These are phyloP conservation scores for Cliona cf. orientalis DNA, from an alignment of 37 sponge, comb jelly and placozoan genomes.

Conservation along the genomic window DNA sequence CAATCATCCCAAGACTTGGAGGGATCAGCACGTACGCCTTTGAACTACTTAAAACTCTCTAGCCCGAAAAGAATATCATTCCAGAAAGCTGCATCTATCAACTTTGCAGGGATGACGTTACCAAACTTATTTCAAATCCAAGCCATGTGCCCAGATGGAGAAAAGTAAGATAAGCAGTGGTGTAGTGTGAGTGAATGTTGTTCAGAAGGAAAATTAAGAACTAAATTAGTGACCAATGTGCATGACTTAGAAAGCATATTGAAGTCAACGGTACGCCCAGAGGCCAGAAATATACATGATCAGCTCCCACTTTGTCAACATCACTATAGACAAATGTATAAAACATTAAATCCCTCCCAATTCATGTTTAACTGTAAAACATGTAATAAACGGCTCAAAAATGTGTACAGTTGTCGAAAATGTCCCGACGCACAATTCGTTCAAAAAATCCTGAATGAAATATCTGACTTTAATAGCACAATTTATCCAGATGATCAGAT, in stretches of 20 bases:
- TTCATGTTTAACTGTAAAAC: neutral
- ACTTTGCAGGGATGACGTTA: constrained; percentile 21
- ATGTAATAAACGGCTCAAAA: neutral
- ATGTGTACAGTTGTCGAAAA: neutral
- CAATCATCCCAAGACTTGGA: neutral
- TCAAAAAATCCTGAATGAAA: too few relatives aligned
- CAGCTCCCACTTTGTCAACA: neutral
- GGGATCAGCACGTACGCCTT: neutral
- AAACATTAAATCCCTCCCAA: neutral
- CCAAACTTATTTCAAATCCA: neutral
- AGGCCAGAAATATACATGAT: neutral
- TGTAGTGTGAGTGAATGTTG: neutral
- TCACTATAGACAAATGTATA: neutral
- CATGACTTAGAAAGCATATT: neutral
- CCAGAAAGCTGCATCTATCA: neutral
- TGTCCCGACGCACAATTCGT: neutral
- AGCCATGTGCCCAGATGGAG: neutral
- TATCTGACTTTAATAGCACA: neutral
- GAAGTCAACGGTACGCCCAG: neutral
- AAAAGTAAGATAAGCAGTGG: neutral
- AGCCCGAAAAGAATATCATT: neutral
- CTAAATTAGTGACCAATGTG: neutral
- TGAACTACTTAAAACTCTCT: neutral
- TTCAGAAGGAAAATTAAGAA: neutral
- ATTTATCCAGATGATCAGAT: neutral